Percentiles rank a stretch among this genome's conserved stretches.
Evolutionary conservation across 2,113 vertebrate species (phyloP).

Genomic region (Amphiprion percula): DNA sequence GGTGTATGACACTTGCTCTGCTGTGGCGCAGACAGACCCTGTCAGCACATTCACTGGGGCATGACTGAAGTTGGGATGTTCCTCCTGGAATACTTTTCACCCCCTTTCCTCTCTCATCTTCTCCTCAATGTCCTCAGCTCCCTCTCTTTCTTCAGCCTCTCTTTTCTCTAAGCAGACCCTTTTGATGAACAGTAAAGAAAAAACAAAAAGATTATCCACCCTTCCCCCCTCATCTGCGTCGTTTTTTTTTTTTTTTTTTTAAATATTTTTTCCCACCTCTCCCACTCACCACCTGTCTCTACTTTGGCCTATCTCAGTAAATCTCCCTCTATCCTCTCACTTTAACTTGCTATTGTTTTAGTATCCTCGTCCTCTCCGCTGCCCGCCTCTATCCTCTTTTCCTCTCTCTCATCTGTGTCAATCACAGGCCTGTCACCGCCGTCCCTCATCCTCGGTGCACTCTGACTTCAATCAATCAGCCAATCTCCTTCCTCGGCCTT

Average conservation of each 20-base stretch:
- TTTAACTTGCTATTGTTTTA: conserved; percentile 78
- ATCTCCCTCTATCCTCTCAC: conserved; percentile 55
- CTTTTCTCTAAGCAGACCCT: conserved; percentile 33
- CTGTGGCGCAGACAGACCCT: conserved; percentile 66
- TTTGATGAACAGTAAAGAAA: conserved; percentile 42
- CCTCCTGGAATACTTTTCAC: conserved; percentile 65
- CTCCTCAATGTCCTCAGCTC: conserved; percentile 31
- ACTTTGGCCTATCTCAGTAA: conserved; percentile 56
- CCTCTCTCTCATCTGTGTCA: conserved; percentile 77
- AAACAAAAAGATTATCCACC: conserved; percentile 30
- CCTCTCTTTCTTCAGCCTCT: conserved; percentile 1
- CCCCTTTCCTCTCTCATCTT: conserved; percentile 37
- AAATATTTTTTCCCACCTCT: conserved; percentile 74
- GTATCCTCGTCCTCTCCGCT: conserved; percentile 46
- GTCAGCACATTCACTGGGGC: conserved; percentile 77
- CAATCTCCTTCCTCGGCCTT: conserved; percentile 64
- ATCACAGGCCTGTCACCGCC: conserved; percentile 74
- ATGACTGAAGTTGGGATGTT: conserved; percentile 73
- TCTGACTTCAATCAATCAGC: conserved; percentile 82
- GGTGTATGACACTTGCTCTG: conserved; percentile 64
- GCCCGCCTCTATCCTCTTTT: conserved; percentile 51
- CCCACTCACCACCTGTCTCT: conserved; percentile 84
- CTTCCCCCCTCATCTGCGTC: conserved; percentile 5
- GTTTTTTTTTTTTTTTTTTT: no score
- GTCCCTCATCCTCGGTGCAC: conserved; percentile 75